Conservation (phyloP, 2,113 vertebrate genomes). For the Atrichornis clamosus region DNA sequence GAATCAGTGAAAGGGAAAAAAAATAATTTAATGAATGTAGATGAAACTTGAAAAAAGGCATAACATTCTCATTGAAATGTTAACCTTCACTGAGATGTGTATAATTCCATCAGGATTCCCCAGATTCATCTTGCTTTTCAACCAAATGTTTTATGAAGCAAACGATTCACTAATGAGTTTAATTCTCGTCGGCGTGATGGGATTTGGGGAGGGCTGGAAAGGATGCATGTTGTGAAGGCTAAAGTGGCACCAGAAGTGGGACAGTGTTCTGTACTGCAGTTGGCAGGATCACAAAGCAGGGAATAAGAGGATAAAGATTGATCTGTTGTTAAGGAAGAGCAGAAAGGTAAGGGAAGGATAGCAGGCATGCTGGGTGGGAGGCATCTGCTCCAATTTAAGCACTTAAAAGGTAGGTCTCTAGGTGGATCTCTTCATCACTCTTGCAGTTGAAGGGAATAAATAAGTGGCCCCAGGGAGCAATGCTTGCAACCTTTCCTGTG, state of each 20-base stretch:
- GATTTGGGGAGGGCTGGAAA: neutral
- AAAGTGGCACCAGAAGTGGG: neutral
- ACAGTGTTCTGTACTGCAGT: neutral
- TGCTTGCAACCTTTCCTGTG: neutral
- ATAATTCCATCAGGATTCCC: neutral
- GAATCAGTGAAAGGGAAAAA: neutral
- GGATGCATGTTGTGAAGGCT: neutral
- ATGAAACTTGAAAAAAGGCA: neutral
- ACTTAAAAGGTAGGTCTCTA: neutral
- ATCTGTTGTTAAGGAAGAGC: neutral
- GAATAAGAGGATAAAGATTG: neutral
- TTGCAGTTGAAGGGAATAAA: neutral
- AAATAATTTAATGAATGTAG: neutral
- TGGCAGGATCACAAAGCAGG: neutral
- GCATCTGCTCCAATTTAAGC: neutral
- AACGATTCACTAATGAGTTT: neutral
- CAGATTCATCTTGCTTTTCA: neutral
- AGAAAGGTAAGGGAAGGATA: neutral
- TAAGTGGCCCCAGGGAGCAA: neutral
- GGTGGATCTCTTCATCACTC: neutral
- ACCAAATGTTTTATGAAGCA: neutral
- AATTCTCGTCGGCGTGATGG: fast-evolving
- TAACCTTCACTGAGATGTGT: neutral
- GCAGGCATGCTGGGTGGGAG: fast-evolving
- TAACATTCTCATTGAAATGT: neutral